Percentiles rank a stretch among this genome's conserved stretches.
phyloP scores from a whole-genome alignment of 1,140 invertebrate species.

The Formica exsecta region DNA sequence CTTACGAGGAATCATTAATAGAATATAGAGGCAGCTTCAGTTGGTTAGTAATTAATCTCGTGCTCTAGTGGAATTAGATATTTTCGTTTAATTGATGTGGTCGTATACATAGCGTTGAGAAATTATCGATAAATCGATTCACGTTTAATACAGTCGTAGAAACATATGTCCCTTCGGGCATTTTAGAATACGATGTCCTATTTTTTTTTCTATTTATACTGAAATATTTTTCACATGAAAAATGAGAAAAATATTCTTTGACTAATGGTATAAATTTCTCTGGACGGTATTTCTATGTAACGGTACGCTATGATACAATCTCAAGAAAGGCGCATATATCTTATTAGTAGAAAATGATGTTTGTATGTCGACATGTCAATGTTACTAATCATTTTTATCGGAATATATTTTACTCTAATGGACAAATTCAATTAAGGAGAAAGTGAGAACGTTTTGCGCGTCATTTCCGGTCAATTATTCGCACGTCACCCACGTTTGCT shows the following conservation, averaged over 20 bases:
- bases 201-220: not conserved
- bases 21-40: not conserved
- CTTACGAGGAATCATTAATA: slow-evolving; percentile 5
- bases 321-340: not conserved
- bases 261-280: slow-evolving; percentile 42
- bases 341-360: slow-evolving; percentile 23
- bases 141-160: slow-evolving; percentile 9
- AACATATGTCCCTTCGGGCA: no score
- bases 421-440: slow-evolving; percentile 37
- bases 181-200: not conserved
- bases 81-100: not conserved
- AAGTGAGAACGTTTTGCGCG: slow-evolving; percentile 37
- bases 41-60: slow-evolving; percentile 9
- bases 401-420: slow-evolving; percentile 17
- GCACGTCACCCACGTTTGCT: slow-evolving; percentile 15
- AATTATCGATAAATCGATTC: not conserved
- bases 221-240: not conserved
- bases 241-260: slow-evolving; percentile 34
- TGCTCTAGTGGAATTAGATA: not conserved
- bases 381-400: slow-evolving; percentile 44
- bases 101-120: not conserved
- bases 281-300: not conserved
- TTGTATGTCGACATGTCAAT: not conserved
- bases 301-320: not conserved
- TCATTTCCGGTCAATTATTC: slow-evolving; percentile 38